Evolutionary conservation across 2,113 vertebrate species (phyloP).

Genomic region (Symphodus melops): DNA sequence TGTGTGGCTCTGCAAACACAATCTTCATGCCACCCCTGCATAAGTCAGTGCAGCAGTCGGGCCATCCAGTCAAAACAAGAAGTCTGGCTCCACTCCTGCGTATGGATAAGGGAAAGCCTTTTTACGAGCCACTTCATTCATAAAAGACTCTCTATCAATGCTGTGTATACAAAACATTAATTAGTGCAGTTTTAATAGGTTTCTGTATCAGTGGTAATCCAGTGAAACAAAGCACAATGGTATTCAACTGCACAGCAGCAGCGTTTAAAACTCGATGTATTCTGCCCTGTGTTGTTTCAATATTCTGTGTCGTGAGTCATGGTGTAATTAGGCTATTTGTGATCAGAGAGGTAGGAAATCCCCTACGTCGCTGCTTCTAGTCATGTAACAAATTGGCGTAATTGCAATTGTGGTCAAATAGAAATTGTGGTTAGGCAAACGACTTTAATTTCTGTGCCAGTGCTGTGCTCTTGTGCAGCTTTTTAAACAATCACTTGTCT

Average conservation of each 20-base stretch:
- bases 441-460: constrained; percentile 36
- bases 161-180: too few relatives aligned
- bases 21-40: too few relatives aligned
- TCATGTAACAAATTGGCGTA: constrained; percentile 76
- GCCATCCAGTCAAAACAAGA: too few relatives aligned
- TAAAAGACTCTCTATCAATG: too few relatives aligned
- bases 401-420: constrained; percentile 74
- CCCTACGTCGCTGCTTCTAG: constrained; percentile 58
- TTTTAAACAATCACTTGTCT: constrained; percentile 65
- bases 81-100: too few relatives aligned
- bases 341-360: constrained; percentile 62
- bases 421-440: constrained; percentile 69
- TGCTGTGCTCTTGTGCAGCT: constrained; percentile 31
- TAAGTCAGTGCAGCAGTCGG: too few relatives aligned
- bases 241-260: neutral
- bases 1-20: too few relatives aligned
- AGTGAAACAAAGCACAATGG: neutral
- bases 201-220: neutral
- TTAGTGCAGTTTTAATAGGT: neutral
- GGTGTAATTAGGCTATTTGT: constrained; percentile 55
- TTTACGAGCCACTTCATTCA: too few relatives aligned
- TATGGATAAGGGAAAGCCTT: too few relatives aligned
- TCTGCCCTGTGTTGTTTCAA: constrained; percentile 27
- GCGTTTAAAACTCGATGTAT: neutral
- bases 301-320: constrained; percentile 59